These are phyloP conservation scores for Keiferia lycopersicella DNA, from an alignment of 2,888 invertebrate genomes.

Conservation along the genomic window DNA sequence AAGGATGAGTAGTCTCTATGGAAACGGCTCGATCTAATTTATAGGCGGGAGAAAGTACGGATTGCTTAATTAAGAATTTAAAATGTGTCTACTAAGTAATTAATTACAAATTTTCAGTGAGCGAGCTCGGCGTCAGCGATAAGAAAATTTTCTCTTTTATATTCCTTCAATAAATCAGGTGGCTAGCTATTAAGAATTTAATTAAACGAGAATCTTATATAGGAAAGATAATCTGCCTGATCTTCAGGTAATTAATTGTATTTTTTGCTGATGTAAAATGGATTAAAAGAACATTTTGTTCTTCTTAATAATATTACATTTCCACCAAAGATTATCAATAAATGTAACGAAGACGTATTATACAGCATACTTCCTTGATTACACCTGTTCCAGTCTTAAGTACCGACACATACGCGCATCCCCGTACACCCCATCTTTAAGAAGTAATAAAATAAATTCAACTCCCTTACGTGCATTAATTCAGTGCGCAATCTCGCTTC, in stretches of 20 bases:
- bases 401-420: not conserved
- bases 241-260: not conserved
- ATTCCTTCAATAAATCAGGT: conserved; percentile 35
- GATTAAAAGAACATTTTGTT: not conserved
- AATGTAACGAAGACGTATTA: too few relatives aligned
- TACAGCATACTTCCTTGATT: not conserved
- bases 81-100: conserved; percentile 78
- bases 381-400: not conserved
- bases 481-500: conserved; percentile 24
- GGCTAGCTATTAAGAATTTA: conserved; percentile 59
- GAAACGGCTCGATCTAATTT: conserved; percentile 82
- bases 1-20: conserved; percentile 82
- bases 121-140: conserved; percentile 52
- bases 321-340: too few relatives aligned
- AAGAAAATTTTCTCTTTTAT: conserved; percentile 50
- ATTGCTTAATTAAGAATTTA: conserved; percentile 82
- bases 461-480: conserved; percentile 28
- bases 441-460: conserved; percentile 17
- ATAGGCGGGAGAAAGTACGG: conserved; percentile 80
- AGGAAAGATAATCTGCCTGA: conserved; percentile 7
- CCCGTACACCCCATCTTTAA: not conserved
- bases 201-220: conserved; percentile 47
- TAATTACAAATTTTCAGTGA: conserved; percentile 74
- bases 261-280: not conserved
- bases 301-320: too few relatives aligned